Evolutionary conservation across 1,140 invertebrate species (phyloP).

Genomic region (Drosophila kurseongensis): DNA sequence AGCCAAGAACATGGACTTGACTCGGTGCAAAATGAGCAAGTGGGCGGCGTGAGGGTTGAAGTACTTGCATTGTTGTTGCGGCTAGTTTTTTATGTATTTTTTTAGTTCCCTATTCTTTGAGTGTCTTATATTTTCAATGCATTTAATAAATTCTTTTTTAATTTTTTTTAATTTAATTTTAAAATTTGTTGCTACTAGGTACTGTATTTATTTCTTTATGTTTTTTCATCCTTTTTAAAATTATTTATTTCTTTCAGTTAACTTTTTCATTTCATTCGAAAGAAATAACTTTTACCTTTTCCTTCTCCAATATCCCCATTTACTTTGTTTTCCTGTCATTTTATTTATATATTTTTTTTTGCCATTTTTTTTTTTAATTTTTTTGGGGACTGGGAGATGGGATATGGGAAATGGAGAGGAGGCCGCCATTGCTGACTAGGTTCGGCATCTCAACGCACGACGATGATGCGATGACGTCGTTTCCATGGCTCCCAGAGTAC

Average conservation of each 20-base stretch:
- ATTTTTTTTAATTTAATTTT: too few relatives aligned
- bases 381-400: slow-evolving; percentile 21
- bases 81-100: slow-evolving; percentile 36
- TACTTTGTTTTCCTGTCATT: too few relatives aligned
- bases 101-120: background rate
- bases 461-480: slow-evolving; percentile 70
- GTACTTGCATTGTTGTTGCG: slow-evolving; percentile 52
- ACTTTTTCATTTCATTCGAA: background rate
- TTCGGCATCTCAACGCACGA: slow-evolving; percentile 48
- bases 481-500: slow-evolving; percentile 67
- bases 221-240: slow-evolving; percentile 3
- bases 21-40: slow-evolving; percentile 38
- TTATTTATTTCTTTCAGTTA: background rate
- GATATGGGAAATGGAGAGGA: slow-evolving; percentile 11
- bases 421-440: slow-evolving; percentile 49
- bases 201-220: too few relatives aligned
- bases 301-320: too few relatives aligned
- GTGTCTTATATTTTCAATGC: background rate
- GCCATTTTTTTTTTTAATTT: slow-evolving; percentile 10
- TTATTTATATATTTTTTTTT: background rate
- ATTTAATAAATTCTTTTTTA: too few relatives aligned
- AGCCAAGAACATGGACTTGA: slow-evolving; percentile 60
- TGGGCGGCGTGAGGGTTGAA: slow-evolving; percentile 11
- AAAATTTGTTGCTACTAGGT: too few relatives aligned
- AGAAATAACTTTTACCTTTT: too few relatives aligned